Evolutionary conservation across 1,140 invertebrate genomes (phyloP).

Genomic region (Aricia agestis): DNA sequence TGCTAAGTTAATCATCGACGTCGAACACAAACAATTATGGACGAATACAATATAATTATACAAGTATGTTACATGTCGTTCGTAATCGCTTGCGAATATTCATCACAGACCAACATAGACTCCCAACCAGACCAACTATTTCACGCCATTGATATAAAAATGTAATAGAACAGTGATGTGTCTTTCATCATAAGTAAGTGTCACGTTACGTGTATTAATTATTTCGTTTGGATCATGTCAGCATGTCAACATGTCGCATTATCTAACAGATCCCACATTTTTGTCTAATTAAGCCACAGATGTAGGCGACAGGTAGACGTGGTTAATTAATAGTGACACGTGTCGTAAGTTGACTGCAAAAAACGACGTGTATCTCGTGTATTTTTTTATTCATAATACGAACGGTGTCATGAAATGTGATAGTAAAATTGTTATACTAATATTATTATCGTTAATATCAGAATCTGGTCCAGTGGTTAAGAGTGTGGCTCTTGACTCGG

Average conservation of each 20-base stretch:
- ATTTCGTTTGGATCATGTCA: neutral
- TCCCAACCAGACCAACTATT: too few species aligned
- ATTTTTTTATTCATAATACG: neutral
- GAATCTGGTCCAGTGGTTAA: too few species aligned
- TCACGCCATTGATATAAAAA: neutral
- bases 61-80: too few species aligned
- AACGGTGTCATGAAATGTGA: too few species aligned
- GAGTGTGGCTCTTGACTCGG: too few species aligned
- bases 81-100: too few species aligned
- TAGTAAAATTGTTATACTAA: too few species aligned
- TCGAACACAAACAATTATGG: too few species aligned
- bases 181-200: neutral
- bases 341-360: neutral
- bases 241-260: neutral
- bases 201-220: neutral
- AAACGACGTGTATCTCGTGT: neutral
- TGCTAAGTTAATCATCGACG: too few species aligned
- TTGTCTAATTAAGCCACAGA: neutral
- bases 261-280: neutral
- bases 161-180: neutral
- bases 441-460: too few species aligned
- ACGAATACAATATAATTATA: too few species aligned
- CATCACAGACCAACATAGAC: too few species aligned
- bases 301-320: neutral
- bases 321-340: neutral